Evolutionary conservation across 2,888 invertebrate species (phyloP).

Genomic region (Panopea generosa): DNA sequence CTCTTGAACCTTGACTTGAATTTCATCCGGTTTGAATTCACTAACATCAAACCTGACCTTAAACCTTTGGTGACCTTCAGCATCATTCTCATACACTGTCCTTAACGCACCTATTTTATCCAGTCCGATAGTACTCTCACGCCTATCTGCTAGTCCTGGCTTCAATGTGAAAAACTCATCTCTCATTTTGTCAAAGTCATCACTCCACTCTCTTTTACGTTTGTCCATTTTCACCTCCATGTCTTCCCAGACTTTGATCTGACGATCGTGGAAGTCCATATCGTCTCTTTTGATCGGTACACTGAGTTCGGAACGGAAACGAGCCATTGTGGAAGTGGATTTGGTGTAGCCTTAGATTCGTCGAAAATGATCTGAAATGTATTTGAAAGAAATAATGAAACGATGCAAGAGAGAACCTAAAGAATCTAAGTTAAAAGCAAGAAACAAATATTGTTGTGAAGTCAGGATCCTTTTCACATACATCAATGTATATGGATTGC

Average conservation of each 20-base stretch:
- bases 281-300: slow-evolving; percentile 83
- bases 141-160: slow-evolving; percentile 76
- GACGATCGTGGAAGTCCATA: slow-evolving; percentile 83
- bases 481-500: no score
- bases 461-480: no score
- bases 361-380: no score
- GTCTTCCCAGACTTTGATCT: slow-evolving; percentile 81
- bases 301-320: slow-evolving; percentile 83
- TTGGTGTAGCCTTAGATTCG: no score
- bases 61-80: slow-evolving; percentile 75
- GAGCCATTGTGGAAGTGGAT: slow-evolving; percentile 68
- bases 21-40: slow-evolving; percentile 81
- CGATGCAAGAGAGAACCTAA: no score
- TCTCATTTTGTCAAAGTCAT: slow-evolving; percentile 82
- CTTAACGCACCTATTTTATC: slow-evolving; percentile 73
- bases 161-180: slow-evolving; percentile 84
- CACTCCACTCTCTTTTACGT: slow-evolving; percentile 80
- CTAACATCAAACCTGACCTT: slow-evolving; percentile 81
- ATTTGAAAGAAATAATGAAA: no score
- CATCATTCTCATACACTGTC: slow-evolving; percentile 75
- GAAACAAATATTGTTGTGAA: no score
- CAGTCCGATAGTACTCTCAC: slow-evolving; percentile 66
- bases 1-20: slow-evolving; percentile 81
- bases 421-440: no score
- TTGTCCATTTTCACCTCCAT: slow-evolving; percentile 81